These are phyloP conservation scores for Hestina assimilis DNA, from an alignment of 1,140 invertebrate species.

Conservation along the genomic window DNA sequence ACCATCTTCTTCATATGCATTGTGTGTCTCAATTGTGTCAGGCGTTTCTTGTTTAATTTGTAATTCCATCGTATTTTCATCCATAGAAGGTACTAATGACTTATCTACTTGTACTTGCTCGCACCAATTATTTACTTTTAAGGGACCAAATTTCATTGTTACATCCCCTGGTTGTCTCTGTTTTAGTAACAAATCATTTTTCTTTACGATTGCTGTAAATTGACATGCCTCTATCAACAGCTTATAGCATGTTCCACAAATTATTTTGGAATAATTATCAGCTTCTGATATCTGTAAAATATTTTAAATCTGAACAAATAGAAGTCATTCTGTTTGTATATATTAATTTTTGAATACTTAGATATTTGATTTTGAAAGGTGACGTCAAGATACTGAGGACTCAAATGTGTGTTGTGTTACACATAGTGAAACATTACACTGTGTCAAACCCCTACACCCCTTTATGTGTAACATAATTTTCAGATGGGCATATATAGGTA, in stretches of 20 bases:
- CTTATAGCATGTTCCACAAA: constrained; percentile 52
- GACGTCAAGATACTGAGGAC: too few relatives aligned
- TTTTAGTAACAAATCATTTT: constrained; percentile 42
- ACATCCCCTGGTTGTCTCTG: constrained; percentile 19
- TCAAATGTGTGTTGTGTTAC: too few relatives aligned
- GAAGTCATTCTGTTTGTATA: too few relatives aligned
- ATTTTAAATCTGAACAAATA: too few relatives aligned
- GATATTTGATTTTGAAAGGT: too few relatives aligned
- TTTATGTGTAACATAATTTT: too few relatives aligned
- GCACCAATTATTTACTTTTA: constrained; percentile 41
- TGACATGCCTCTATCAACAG: constrained; percentile 43
- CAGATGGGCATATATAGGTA: too few relatives aligned
- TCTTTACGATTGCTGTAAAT: constrained; percentile 42
- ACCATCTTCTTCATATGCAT: constrained; percentile 24
- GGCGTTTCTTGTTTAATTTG: constrained; percentile 58
- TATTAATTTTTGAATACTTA: too few relatives aligned
- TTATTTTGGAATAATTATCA: constrained; percentile 50
- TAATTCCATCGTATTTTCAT: constrained; percentile 33
- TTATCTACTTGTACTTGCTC: constrained; percentile 59
- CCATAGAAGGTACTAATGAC: constrained; percentile 37
- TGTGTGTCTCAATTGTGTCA: constrained; percentile 19
- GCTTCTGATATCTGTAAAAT: constrained; percentile 40
- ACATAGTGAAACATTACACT: too few relatives aligned
- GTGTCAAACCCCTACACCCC: too few relatives aligned
- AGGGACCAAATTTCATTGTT: neutral